Evolutionary conservation across 2,113 vertebrate species (phyloP).

Genomic region (Thalassoma bifasciatum): DNA sequence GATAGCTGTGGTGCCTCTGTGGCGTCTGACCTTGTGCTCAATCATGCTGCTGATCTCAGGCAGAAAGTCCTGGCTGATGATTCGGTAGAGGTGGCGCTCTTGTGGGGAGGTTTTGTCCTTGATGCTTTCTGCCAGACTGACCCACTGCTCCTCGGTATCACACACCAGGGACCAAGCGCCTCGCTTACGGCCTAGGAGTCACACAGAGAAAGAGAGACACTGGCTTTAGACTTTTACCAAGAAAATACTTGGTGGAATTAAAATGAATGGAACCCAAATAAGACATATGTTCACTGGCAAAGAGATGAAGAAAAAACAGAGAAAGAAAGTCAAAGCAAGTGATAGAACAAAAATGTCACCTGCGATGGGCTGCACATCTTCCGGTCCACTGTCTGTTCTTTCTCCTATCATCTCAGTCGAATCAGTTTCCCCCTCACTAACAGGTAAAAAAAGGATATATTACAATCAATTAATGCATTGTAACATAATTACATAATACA

Average conservation of each 20-base stretch:
- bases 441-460: too few species aligned
- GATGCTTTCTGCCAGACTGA: constrained; percentile 92
- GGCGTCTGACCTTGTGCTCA: constrained; percentile 91
- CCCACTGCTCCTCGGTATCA: constrained; percentile 95
- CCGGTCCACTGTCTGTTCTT: constrained; percentile 63
- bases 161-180: constrained; percentile 96
- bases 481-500: too few species aligned
- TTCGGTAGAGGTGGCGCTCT: constrained; percentile 94
- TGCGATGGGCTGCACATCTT: constrained; percentile 28
- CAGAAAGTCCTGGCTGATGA: constrained; percentile 97
- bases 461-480: too few species aligned
- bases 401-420: constrained; percentile 29
- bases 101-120: constrained; percentile 91
- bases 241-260: background rate
- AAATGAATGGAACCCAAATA: background rate
- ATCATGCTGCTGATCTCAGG: constrained; percentile 99
- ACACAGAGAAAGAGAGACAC: background rate
- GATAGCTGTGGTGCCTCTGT: background rate
- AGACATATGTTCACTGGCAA: background rate
- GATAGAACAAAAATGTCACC: constrained; percentile 48
- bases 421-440: constrained; percentile 75
- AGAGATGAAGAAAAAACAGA: too few species aligned
- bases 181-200: constrained; percentile 65
- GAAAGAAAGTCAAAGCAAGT: background rate
- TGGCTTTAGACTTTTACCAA: background rate